Evolutionary conservation across 1,140 invertebrate species (phyloP), one percentile per base, ranked within the genome.

Genomic region (Belonocnema kinseyi): DNA sequence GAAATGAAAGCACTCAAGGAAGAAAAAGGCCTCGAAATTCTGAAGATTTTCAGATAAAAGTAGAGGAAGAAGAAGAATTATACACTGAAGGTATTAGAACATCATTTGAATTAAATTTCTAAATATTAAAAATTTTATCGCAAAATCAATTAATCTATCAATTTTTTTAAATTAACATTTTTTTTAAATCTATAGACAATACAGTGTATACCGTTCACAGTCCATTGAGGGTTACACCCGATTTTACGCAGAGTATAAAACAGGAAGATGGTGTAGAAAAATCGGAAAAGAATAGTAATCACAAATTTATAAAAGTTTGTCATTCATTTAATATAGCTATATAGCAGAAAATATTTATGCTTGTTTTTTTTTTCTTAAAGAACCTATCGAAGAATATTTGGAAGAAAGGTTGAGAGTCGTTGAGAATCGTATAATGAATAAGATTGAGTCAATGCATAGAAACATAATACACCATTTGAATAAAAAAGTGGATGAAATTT

Each of bases 221-320:
- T 66, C 61, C 61, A 14, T n/a, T 66, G 61, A 66, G 61, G 8
- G n/a, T 16, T 46, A 66, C 61, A 40, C 33, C 61, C 33, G 61
- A 66, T 33, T 66, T 66, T 66, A n/a, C 61, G 33, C 16, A 46
- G 10, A 46, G 40, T 46, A 46, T 21, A 66, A 66, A 14, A 40
- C 26, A n/a, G 33, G 21, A 40, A 66, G 21, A 40, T 46, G 33
- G 14, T 16, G 0, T 13, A n/a, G 61, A 66, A 16, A 66, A 66
- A 40, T 16, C 4, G 33, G 61, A 66, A 40, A 66, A 46, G 16
- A 66, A 66, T 40, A 33, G 14, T 10, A 66, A 33, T 40, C 33
- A 16, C 40, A 16, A 66, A n/a, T 66, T n/a, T 66, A n/a, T n/a
- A n/a, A 5, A 40, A 40, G 33, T 40, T 66, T 40, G 2, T 17